Conservation (phyloP, 2,113 vertebrate species). For the Myanophis thanlyinensis region DNA sequence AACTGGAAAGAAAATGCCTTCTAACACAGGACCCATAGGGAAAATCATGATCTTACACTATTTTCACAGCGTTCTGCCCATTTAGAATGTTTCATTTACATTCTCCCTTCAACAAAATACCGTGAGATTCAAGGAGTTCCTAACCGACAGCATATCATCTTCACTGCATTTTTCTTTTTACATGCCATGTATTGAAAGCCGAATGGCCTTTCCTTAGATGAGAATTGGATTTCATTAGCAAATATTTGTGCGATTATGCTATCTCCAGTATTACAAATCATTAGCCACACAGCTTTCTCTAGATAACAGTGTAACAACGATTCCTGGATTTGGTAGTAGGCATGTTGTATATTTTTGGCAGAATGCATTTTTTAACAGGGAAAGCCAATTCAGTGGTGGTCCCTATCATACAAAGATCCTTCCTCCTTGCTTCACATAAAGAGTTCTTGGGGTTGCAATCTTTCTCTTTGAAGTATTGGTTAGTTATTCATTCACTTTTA, state of each 20-base stretch:
- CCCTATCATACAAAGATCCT: background rate
- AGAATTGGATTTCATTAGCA: constrained; percentile 14
- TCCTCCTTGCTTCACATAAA: background rate
- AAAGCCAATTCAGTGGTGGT: too few species aligned
- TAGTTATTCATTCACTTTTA: background rate
- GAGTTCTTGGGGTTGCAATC: background rate
- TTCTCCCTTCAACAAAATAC: constrained; percentile 22
- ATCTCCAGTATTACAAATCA: background rate
- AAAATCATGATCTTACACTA: constrained; percentile 29
- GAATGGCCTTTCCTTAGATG: constrained; percentile 8
- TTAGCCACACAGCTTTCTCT: background rate
- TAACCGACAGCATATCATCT: constrained; percentile 12
- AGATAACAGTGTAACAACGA: accelerated
- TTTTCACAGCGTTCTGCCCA: constrained; percentile 47
- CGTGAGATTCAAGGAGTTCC: background rate
- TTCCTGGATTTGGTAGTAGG: background rate
- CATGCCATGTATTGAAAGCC: background rate
- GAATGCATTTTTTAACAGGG: background rate
- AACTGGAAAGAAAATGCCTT: constrained; percentile 49
- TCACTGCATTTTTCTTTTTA: constrained; percentile 3
- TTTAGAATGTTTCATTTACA: constrained; percentile 34
- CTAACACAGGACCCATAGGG: constrained; percentile 21
- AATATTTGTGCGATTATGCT: background rate
- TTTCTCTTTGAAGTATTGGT: background rate
- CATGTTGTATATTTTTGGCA: background rate